A percentile compares a stretch with the other conserved stretches of the same genome.
phyloP scores from a whole-genome alignment of 1,140 invertebrate species.

The Bombus impatiens region DNA sequence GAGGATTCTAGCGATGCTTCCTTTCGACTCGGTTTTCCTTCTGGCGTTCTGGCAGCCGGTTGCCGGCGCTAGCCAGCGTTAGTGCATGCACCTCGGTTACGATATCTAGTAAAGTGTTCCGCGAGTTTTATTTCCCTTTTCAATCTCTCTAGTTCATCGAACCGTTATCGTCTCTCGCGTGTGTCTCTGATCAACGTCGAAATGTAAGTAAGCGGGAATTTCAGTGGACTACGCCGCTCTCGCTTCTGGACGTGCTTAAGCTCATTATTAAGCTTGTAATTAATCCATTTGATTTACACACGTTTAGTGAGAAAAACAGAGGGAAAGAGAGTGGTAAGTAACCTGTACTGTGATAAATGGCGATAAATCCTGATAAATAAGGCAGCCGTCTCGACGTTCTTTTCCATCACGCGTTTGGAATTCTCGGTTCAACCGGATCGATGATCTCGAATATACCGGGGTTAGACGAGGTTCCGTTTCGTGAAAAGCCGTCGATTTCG shows the following conservation, averaged over 20 bases:
- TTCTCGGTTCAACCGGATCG: neutral
- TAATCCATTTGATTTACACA: no score
- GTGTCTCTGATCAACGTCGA: neutral
- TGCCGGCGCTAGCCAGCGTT: slow-evolving; percentile 33
- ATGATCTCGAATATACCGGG: neutral
- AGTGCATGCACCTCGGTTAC: slow-evolving; percentile 55
- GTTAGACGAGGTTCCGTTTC: neutral
- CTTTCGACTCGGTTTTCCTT: slow-evolving; percentile 44
- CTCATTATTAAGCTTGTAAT: no score
- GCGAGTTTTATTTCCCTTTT: slow-evolving; percentile 4
- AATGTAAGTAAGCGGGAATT: slow-evolving; percentile 4
- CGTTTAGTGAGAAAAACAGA: neutral
- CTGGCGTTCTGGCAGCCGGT: neutral
- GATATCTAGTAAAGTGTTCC: neutral
- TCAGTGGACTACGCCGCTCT: neutral
- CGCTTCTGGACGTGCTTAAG: no score
- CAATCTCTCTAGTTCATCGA: neutral
- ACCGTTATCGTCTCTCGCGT: neutral
- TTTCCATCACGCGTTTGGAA: neutral
- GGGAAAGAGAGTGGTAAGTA: neutral
- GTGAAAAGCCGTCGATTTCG: neutral
- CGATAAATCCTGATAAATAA: neutral
- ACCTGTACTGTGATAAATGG: neutral
- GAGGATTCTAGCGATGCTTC: slow-evolving; percentile 45
- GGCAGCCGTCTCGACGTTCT: neutral